Evolutionary conservation across 2,888 invertebrate genomes (phyloP), one percentile per base, ranked within the genome.

Genomic region (Melikaiella ostensackeni): DNA sequence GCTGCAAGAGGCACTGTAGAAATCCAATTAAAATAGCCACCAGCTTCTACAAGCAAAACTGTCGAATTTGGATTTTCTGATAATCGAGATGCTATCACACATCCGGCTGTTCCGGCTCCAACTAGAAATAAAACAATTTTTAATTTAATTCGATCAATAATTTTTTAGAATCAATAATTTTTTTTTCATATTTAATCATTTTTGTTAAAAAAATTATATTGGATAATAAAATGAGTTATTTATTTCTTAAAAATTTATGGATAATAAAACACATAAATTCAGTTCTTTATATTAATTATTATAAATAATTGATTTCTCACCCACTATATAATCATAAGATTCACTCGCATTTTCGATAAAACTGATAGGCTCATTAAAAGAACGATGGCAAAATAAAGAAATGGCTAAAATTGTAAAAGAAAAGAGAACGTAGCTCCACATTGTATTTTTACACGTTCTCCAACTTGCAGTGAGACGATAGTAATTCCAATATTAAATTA

Each of bases 81-180:
- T 21, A 96, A 92, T 2, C 94, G 92, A 0, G 95, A 92, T 0
- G 96, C 95, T 9, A 96, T 89, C 0, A 95, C 95, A 84, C 95
- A 95, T 11, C 96, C 96, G 0, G 95, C 93, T 38, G 96, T 95
- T 0, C 96, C 96, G 2, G 94, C 95, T 1, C 96, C 96, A 74
- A 96, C 96, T 95, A 24, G 30, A 73, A 75, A 70, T 50, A 30
- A 21, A 70, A 79, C 46, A n/a, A 46, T 21, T 21, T 35, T 74
- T 0, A 50, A 19, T 62, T 16, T 9, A 57, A 50, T 78, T 19
- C 46, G 50, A 78, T 76, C 16, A 75, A 59, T 24, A 63, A 42
- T 42, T 42, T 42, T 11, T 16, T 16, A 16, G 5, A 42, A 1
- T 16, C 5, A 42, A 42, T 42, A 16, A 42, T 16, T 42, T 13